These are phyloP conservation scores for Crocidura indochinensis DNA, from an alignment of 2,797 vertebrate genomes.

Conservation along the genomic window DNA sequence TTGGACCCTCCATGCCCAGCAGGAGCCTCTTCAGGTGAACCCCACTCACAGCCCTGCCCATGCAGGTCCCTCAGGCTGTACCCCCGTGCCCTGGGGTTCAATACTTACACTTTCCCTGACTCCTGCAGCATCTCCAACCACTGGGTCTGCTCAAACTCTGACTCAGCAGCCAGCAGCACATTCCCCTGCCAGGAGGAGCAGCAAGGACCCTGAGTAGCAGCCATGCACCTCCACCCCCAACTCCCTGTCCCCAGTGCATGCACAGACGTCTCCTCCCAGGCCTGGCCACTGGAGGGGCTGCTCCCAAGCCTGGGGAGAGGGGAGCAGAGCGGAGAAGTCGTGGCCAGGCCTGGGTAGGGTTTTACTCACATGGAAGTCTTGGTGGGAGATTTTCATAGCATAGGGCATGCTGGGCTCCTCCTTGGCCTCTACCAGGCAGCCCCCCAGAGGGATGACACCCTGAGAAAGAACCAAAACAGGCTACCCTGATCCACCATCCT, in stretches of 20 bases:
- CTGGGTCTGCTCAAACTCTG: slow-evolving; percentile 95
- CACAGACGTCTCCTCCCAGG: background rate
- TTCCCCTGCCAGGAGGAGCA: slow-evolving; percentile 92
- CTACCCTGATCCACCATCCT: background rate
- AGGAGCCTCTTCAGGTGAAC: background rate
- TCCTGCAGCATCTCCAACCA: slow-evolving; percentile 98
- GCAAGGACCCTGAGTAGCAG: background rate
- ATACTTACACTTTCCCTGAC: slow-evolving; percentile 98
- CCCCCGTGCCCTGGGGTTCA: background rate
- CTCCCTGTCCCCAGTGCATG: too few relatives aligned
- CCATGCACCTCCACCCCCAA: too few relatives aligned
- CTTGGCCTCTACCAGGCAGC: slow-evolving; percentile 95
- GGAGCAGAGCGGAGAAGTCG: background rate
- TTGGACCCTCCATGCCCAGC: background rate
- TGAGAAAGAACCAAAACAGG: slow-evolving; percentile 86
- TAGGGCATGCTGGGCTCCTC: slow-evolving; percentile 97
- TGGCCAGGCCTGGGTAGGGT: background rate
- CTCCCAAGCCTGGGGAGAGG: background rate
- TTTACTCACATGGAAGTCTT: slow-evolving; percentile 96
- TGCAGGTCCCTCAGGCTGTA: background rate
- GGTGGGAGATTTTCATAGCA: slow-evolving; percentile 95
- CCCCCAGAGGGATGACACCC: slow-evolving; percentile 97
- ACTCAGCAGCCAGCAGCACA: slow-evolving; percentile 96
- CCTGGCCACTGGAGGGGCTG: background rate
- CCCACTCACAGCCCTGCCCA: background rate